phyloP scores from a whole-genome alignment of 2,113 vertebrate species.

The Alces alces region DNA sequence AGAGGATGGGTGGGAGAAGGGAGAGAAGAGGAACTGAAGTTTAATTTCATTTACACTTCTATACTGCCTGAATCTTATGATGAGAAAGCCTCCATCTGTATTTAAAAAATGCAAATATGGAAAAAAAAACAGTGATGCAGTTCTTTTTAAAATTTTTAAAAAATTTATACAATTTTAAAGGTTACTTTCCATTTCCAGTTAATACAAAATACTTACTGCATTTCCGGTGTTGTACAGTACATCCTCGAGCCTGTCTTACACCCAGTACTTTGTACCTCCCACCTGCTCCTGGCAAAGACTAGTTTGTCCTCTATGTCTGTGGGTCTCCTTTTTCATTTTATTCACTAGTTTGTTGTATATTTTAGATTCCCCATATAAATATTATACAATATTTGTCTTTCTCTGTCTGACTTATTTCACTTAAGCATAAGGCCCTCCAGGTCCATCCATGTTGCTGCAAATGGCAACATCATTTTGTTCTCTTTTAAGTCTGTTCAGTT shows the following conservation, averaged over 20 bases:
- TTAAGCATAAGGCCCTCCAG: background rate
- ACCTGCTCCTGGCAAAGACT: too few relatives aligned
- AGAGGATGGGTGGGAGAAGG: background rate
- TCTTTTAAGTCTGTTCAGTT: background rate
- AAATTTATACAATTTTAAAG: background rate
- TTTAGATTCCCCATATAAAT: background rate
- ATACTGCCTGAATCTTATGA: background rate
- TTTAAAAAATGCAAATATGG: constrained; percentile 28
- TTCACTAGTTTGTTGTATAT: background rate
- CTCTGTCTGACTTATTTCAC: background rate
- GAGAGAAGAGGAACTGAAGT: background rate
- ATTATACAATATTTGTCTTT: background rate
- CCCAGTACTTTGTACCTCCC: background rate
- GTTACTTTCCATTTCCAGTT: background rate
- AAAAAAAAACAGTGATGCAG: background rate
- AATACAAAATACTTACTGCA: background rate
- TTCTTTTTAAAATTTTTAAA: background rate
- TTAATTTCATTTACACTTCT: constrained; percentile 22
- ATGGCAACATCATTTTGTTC: background rate
- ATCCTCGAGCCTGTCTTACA: background rate
- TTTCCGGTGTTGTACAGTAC: background rate
- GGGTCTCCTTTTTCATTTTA: background rate
- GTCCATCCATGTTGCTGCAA: background rate
- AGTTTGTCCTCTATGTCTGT: background rate
- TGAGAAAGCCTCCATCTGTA: background rate